Evolutionary conservation across 1,140 invertebrate genomes (phyloP).

Genomic region (Anthonomus grandis): DNA sequence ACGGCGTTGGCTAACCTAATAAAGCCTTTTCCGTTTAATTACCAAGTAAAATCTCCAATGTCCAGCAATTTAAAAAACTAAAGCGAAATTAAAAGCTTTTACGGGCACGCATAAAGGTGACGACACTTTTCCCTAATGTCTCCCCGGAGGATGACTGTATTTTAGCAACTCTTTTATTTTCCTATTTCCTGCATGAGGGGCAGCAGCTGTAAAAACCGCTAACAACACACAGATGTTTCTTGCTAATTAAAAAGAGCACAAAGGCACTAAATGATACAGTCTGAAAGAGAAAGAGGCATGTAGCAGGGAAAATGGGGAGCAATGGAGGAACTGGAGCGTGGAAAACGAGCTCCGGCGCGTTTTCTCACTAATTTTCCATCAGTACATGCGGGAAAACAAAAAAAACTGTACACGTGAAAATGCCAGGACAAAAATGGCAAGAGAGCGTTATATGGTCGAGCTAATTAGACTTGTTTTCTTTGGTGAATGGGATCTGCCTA

Average conservation of each 20-base stretch:
- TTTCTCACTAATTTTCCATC: constrained; percentile 39
- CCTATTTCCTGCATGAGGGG: constrained; percentile 1
- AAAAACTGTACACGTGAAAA: constrained; percentile 35
- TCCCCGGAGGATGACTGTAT: constrained; percentile 12
- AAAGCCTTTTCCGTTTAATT: constrained; percentile 20
- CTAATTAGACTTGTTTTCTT: constrained; percentile 39
- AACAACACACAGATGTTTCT: constrained; percentile 45
- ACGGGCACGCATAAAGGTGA: constrained; percentile 6
- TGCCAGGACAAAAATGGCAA: constrained; percentile 38
- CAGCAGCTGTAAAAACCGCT: constrained; percentile 25
- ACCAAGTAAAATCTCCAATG: constrained; percentile 17
- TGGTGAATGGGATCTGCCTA: too few relatives aligned
- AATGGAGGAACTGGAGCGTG: constrained; percentile 14
- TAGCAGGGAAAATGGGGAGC: constrained; percentile 31
- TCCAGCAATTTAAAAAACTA: too few relatives aligned
- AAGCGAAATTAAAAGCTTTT: too few relatives aligned
- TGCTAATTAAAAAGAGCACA: constrained; percentile 45
- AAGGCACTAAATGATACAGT: constrained; percentile 37
- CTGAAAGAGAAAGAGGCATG: too few relatives aligned
- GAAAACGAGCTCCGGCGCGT: constrained; percentile 3
- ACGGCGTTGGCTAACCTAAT: too few relatives aligned
- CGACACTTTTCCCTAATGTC: constrained; percentile 14
- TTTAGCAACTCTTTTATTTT: neutral
- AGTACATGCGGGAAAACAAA: constrained; percentile 30
- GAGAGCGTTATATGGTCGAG: constrained; percentile 23